These are phyloP conservation scores for Premnoplex brunnescens DNA, from an alignment of 2,797 vertebrate genomes.

Conservation along the genomic window DNA sequence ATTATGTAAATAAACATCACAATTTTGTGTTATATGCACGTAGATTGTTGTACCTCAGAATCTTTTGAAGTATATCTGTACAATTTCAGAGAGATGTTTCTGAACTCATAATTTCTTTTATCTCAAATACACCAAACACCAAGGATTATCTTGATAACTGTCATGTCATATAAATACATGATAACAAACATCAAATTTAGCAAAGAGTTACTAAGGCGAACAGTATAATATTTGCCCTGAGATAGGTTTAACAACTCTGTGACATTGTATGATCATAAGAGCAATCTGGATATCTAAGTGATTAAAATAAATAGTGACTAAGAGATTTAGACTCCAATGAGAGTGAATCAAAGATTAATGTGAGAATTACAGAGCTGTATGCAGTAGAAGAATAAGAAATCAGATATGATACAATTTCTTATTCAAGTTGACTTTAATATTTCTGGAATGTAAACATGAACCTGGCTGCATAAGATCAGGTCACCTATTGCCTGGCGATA, in stretches of 20 bases:
- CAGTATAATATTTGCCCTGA: not conserved
- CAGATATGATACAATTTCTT: constrained; percentile 54
- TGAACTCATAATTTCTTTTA: not conserved
- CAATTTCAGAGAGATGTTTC: not conserved
- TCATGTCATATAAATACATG: not conserved
- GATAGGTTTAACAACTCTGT: not conserved
- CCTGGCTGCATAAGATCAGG: constrained; percentile 20
- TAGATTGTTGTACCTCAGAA: not conserved
- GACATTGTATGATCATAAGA: not conserved
- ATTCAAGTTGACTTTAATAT: constrained; percentile 37
- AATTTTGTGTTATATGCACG: not conserved
- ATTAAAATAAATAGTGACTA: not conserved
- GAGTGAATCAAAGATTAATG: constrained; percentile 54
- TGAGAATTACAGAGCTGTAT: constrained; percentile 53
- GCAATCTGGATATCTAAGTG: not conserved
- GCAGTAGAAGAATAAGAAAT: constrained; percentile 35
- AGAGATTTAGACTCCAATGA: constrained; percentile 35
- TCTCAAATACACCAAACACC: not conserved
- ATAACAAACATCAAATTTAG: not conserved
- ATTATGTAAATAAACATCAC: not conserved
- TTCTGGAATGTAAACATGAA: constrained; percentile 48
- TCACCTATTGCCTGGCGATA: constrained; percentile 47
- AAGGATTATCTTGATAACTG: not conserved
- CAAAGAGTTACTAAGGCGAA: not conserved
- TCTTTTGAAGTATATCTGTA: not conserved